Evolutionary conservation across 2,797 vertebrate species (phyloP).

Genomic region (Syngnathus rostellatus): DNA sequence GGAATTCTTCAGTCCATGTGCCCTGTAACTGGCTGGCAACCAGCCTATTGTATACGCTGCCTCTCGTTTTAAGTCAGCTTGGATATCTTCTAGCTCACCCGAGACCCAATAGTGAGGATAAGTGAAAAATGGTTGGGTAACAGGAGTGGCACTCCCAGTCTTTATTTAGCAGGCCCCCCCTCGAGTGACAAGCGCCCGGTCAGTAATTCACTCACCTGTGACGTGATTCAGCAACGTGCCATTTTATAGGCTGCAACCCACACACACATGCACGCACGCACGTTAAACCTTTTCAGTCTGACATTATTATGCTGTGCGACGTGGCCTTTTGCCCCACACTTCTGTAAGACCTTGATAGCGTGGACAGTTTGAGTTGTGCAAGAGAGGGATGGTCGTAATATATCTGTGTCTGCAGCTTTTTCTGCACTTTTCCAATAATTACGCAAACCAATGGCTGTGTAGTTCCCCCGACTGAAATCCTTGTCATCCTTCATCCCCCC

Average conservation of each 20-base stretch:
- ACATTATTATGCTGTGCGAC: constrained; percentile 13
- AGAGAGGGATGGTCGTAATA: constrained; percentile 21
- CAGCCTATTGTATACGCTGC: not conserved
- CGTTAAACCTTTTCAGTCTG: constrained; percentile 41
- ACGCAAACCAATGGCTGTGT: constrained; percentile 13
- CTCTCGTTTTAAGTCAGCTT: not conserved
- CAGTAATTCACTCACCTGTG: constrained; percentile 33
- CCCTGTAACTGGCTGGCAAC: not conserved
- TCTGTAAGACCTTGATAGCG: constrained; percentile 23
- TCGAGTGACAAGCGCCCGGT: constrained; percentile 32
- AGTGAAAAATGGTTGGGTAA: not conserved
- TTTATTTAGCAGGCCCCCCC: constrained; percentile 13
- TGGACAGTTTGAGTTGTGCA: constrained; percentile 25
- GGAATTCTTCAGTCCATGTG: no score
- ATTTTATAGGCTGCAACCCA: constrained; percentile 5
- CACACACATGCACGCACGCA: constrained; percentile 16
- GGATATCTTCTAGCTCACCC: not conserved
- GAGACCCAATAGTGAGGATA: not conserved
- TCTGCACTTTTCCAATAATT: constrained; percentile 29
- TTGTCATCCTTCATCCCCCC: constrained; percentile 40
- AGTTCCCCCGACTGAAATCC: constrained; percentile 24
- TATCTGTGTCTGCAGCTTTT: constrained; percentile 20
- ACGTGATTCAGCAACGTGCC: constrained; percentile 33
- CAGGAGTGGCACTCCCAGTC: not conserved
- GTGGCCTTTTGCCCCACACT: constrained; percentile 33